These are phyloP conservation scores for Chrysopilus asiliformis DNA, from an alignment of 2,888 invertebrate species.

Conservation along the genomic window DNA sequence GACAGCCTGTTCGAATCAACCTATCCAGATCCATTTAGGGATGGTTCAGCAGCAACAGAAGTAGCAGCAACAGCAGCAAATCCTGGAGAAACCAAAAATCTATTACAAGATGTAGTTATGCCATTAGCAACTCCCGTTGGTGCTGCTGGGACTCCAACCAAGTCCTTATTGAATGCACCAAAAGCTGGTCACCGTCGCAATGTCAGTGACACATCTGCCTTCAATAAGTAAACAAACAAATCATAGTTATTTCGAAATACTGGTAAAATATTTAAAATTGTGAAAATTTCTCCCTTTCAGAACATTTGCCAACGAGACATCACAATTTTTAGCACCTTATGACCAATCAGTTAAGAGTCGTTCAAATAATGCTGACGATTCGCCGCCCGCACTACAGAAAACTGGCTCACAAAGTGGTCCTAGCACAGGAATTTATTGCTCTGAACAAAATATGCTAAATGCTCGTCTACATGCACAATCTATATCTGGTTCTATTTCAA, in stretches of 20 bases:
- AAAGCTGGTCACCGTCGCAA: conserved; percentile 55
- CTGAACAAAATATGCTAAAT: conserved; percentile 12
- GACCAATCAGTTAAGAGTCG: conserved; percentile 50
- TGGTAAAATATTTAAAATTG: conserved; percentile 1
- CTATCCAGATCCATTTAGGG: conserved; percentile 59
- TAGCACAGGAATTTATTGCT: conserved; percentile 8
- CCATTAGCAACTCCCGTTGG: conserved; percentile 10
- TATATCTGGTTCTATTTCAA: conserved; percentile 28
- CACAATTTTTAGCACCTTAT: conserved; percentile 59
- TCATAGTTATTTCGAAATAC: conserved; percentile 5
- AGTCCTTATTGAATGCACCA: conserved; percentile 28
- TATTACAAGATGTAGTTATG: conserved; percentile 16
- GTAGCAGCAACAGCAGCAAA: conserved; percentile 6
- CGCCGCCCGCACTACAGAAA: conserved; percentile 7
- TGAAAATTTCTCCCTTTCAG: conserved; percentile 34
- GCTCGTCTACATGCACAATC: conserved; percentile 15
- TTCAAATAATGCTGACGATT: conserved; percentile 21
- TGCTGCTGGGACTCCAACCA: conserved; percentile 25
- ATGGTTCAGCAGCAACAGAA: conserved; percentile 21
- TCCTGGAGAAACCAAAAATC: conserved; percentile 17
- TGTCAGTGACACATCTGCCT: conserved; percentile 73
- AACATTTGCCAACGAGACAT: conserved; percentile 58
- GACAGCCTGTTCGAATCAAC: conserved; percentile 51
- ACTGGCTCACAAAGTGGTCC: conserved; percentile 1
- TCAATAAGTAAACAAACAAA: conserved; percentile 50